Conservation (phyloP, 1,140 invertebrate species). For the Zaprionus africanus region DNA sequence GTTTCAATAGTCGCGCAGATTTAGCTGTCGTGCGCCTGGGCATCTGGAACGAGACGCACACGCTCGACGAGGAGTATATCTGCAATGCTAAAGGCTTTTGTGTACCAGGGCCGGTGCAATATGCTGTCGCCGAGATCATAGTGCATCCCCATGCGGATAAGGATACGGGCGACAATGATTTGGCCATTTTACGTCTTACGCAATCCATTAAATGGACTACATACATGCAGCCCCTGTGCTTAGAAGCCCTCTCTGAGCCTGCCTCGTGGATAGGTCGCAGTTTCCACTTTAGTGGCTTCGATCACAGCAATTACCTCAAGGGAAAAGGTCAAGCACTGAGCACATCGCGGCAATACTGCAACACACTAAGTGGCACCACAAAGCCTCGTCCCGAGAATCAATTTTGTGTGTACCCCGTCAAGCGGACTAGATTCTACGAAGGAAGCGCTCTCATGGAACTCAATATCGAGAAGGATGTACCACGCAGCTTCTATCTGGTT, state of each 20-base stretch:
- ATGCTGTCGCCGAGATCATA: conserved; percentile 39
- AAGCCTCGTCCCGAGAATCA: conserved; percentile 50
- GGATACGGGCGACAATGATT: conserved; percentile 55
- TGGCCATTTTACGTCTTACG: conserved; percentile 50
- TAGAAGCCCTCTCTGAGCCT: conserved; percentile 36
- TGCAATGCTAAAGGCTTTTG: conserved; percentile 66
- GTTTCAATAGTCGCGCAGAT: conserved; percentile 23
- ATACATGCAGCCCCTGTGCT: conserved; percentile 58
- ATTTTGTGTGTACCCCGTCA: conserved; percentile 51
- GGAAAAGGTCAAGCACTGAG: conserved; percentile 48
- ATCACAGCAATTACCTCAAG: not conserved
- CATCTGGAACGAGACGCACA: conserved; percentile 39
- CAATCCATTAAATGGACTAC: conserved; percentile 34
- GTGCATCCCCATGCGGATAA: conserved; percentile 55
- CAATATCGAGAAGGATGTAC: conserved; percentile 45
- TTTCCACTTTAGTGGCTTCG: conserved; percentile 58
- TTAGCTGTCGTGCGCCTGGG: conserved; percentile 48
- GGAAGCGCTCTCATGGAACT: conserved; percentile 53
- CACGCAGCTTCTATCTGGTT: conserved; percentile 57
- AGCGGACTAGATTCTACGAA: conserved; percentile 44
- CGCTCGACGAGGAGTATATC: conserved; percentile 19
- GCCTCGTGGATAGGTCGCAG: conserved; percentile 49
- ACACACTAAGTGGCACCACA: conserved; percentile 9
- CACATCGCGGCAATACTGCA: conserved; percentile 49
- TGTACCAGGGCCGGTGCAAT: conserved; percentile 44